phyloP scores from a whole-genome alignment of 2,113 vertebrate species.

The Ibidorhyncha struthersii region DNA sequence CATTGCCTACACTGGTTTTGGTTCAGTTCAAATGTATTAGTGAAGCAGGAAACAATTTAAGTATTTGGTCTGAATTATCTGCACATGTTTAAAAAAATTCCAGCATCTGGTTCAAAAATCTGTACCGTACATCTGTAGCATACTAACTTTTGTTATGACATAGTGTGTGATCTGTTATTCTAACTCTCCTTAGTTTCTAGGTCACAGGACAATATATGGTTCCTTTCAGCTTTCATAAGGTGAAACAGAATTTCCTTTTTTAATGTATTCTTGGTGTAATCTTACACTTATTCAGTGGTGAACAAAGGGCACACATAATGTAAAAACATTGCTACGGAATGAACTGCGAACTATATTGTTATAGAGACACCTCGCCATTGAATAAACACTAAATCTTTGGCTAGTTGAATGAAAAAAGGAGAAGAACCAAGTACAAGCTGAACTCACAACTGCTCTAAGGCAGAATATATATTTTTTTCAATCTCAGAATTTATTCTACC shows the following conservation, averaged over 20 bases:
- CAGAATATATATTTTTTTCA: background rate
- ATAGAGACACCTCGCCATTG: background rate
- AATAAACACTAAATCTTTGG: background rate
- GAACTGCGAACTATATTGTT: background rate
- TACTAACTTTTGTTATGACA: background rate
- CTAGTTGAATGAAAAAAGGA: background rate
- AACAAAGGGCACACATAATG: background rate
- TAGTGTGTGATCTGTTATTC: background rate
- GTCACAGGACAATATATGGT: background rate
- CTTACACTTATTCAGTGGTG: background rate
- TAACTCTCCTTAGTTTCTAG: background rate
- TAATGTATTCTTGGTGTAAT: background rate
- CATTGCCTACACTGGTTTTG: background rate
- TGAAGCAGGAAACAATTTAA: background rate
- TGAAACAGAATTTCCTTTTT: background rate
- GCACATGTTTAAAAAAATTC: background rate
- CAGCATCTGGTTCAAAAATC: background rate
- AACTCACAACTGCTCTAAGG: background rate
- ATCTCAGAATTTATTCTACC: background rate
- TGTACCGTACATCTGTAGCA: background rate
- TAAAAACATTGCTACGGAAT: background rate
- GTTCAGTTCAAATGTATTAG: background rate
- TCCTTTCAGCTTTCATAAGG: background rate
- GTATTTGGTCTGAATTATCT: background rate
- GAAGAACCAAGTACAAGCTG: background rate